Conservation (phyloP, 1,140 invertebrate genomes). For the Drosophila subpulchrella region DNA sequence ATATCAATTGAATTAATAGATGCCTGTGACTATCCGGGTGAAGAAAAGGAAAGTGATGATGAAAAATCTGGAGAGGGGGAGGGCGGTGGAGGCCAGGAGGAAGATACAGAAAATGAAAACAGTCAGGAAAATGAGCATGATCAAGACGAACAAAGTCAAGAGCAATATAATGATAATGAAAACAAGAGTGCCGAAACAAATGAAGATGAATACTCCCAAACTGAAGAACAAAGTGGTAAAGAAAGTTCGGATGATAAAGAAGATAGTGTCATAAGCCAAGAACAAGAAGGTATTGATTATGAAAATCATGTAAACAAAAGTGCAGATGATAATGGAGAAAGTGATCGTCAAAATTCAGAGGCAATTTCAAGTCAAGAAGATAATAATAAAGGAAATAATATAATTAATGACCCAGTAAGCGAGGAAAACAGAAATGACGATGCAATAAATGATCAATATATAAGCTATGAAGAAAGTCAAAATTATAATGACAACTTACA, state of each 20-base stretch:
- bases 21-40: conserved; percentile 64
- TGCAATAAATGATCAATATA: not conserved
- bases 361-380: not conserved
- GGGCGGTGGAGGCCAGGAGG: not conserved
- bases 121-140: not conserved
- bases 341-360: not conserved
- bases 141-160: not conserved
- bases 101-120: not conserved
- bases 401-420: not conserved
- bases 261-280: not conserved
- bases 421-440: not conserved
- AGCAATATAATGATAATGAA: not conserved
- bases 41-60: conserved; percentile 7
- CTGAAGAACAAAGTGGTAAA: not conserved
- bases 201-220: not conserved
- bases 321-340: not conserved
- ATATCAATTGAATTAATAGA: conserved; percentile 71
- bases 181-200: not conserved
- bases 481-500: not conserved
- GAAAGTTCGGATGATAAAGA: not conserved
- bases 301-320: not conserved
- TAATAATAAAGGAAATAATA: not conserved
- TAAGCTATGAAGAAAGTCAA: not conserved
- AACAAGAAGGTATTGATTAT: not conserved
- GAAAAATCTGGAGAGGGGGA: conserved; percentile 4